Evolutionary conservation across 2,113 vertebrate genomes (phyloP), one percentile per base, ranked within the genome.

Genomic region (Romanogobio albipinnatus): DNA sequence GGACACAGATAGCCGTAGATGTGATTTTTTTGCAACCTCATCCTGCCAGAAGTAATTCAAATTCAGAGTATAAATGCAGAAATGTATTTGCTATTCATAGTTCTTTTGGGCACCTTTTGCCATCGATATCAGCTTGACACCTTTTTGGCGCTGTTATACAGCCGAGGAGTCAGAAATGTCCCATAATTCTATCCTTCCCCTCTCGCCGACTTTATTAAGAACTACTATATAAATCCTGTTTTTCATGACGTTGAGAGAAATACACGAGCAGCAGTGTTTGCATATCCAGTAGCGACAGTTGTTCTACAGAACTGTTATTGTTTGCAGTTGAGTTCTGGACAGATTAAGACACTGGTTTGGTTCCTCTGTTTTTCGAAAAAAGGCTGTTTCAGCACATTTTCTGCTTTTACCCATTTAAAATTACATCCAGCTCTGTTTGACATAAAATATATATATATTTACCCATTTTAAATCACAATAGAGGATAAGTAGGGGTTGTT

Each of bases 51-150:
- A 84, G 78, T 86, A 79, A 87, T 88, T 87, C 84, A 77, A 68
- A 84, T 86, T 87, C 77, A 68, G 76, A 22, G 76, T 29, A 17
- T 62, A 81, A 81, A 84, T 73, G 59, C 77, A 75, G 82, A 87
- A 59, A 76, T 47, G 58, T 68, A 81, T 87, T 84, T 56, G 81
- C 86, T 86, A 83, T 89, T 87, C 84, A 81, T 87, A 82, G 71
- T 76, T 86, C 86, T 56, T 15, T 64, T 86, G 84, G 78, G 82
- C 79, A 87, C 86, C 86, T 82, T 82, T 78, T 82, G 64, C 82
- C 84, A 89, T 89, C 86, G 81, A 87, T 89, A 89, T 87, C 77
- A 73, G 77, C 84, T 62, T 82, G 86, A 86, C 66, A 84, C 73
- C 39, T 79, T 89, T 86, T 82, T 89, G 84, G 85, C 82, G 56